These are phyloP conservation scores for Crematogaster levior DNA, from an alignment of 2,888 invertebrate species.

Conservation along the genomic window DNA sequence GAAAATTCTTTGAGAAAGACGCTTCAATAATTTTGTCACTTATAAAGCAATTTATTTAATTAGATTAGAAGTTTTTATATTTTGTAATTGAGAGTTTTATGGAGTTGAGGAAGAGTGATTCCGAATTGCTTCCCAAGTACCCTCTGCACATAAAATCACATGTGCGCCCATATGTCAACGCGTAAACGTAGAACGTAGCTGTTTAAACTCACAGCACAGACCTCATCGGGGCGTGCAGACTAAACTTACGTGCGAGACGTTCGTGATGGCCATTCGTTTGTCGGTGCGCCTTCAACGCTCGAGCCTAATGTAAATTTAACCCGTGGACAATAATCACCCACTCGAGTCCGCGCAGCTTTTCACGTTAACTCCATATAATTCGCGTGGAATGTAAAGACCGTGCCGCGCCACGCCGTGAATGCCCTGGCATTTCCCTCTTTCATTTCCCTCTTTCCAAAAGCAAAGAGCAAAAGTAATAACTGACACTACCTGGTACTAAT, in stretches of 20 bases:
- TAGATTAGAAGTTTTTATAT: neutral
- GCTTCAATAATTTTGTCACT: neutral
- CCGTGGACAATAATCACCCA: slow-evolving; percentile 19
- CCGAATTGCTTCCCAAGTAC: neutral
- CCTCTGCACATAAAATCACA: neutral
- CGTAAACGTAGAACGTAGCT: slow-evolving; percentile 18
- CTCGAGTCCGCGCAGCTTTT: slow-evolving; percentile 16
- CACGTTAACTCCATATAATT: slow-evolving; percentile 11
- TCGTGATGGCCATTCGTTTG: neutral
- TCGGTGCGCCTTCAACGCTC: neutral
- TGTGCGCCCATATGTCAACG: slow-evolving; percentile 2
- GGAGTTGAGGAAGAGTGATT: neutral
- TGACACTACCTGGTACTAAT: neutral
- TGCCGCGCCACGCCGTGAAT: neutral
- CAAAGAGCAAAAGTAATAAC: neutral
- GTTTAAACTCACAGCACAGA: slow-evolving; percentile 1
- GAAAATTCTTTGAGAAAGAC: neutral
- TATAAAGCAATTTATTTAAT: neutral
- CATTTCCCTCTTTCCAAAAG: slow-evolving; percentile 8
- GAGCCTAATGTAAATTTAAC: slow-evolving; percentile 40
- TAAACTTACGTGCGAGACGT: slow-evolving; percentile 17
- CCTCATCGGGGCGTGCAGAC: slow-evolving; percentile 3
- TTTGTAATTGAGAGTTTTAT: neutral
- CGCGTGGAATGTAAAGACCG: neutral
- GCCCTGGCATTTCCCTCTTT: neutral